These are phyloP conservation scores for Gortyna flavago DNA, from an alignment of 2,888 invertebrate species.

Conservation along the genomic window DNA sequence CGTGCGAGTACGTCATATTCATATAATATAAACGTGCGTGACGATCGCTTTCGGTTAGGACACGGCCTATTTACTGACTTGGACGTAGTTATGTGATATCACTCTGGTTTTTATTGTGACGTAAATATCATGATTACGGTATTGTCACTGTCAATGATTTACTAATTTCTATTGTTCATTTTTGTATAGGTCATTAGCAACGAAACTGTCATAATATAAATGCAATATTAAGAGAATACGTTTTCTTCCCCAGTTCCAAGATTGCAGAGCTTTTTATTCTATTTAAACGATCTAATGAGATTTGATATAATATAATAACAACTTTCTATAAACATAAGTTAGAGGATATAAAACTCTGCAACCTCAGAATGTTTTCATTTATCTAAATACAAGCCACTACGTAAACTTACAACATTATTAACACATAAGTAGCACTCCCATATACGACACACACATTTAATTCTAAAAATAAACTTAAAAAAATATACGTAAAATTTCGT, in stretches of 20 bases:
- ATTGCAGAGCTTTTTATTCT: constrained; percentile 50
- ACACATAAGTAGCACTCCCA: constrained; percentile 48
- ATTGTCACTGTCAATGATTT: constrained; percentile 40
- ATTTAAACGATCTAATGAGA: constrained; percentile 62
- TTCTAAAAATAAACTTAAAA: constrained; percentile 49
- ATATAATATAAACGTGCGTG: not conserved
- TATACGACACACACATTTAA: constrained; percentile 56
- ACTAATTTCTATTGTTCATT: constrained; percentile 43
- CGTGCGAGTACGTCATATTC: not conserved
- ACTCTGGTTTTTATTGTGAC: constrained; percentile 3
- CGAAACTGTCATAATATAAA: constrained; percentile 60
- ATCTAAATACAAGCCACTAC: constrained; percentile 41
- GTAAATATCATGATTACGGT: constrained; percentile 5
- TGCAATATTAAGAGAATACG: constrained; percentile 54
- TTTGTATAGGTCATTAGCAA: constrained; percentile 36
- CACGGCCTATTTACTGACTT: not conserved
- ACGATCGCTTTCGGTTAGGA: not conserved
- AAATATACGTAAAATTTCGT: constrained; percentile 48
- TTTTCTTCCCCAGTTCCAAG: constrained; percentile 32
- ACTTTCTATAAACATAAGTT: constrained; percentile 55
- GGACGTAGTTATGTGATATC: constrained; percentile 2
- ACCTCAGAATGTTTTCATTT: constrained; percentile 29
- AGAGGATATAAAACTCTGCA: constrained; percentile 51
- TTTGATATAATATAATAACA: constrained; percentile 65
- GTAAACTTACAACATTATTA: constrained; percentile 37